Evolutionary conservation across 2,888 invertebrate genomes (phyloP), one percentile per base, ranked within the genome.

Genomic region (Lordiphosa andalusiaca): DNA sequence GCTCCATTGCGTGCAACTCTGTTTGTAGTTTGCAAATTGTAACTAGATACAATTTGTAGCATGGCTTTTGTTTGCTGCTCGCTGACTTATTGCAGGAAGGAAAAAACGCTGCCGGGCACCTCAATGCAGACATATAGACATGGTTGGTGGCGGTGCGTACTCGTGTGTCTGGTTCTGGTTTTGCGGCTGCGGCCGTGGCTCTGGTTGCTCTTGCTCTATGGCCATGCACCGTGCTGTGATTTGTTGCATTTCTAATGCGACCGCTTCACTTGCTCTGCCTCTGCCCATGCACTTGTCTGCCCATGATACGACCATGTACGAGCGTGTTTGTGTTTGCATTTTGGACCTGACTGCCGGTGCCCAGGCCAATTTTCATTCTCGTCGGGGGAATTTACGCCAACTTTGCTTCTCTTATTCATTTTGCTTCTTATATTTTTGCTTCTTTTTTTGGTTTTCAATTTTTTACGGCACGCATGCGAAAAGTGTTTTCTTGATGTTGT

Each of bases 1-100:
- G 7, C 40, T 21, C 49, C 37, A 39, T 48, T 40, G 38, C 55
- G 37, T 58, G 50, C 38, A 57, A 58, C 42, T 51, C 67, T 71
- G 84, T 83, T 84, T 84, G 84, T 82, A 80, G 84, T 81, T 81
- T 81, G 80, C 84, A 81, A 81, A 81, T 81, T 81, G 80, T 81
- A 81, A 81, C 80, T 84, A 81, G 80, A 81, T 81, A 81, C 80
- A 81, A 81, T 81, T 81, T 81, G 80, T 81, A 84, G 73, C 84
- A 71, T 84, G 64, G 84, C 73, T 84, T 30, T 83, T 78, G 81
- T 83, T 80, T 63, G 73, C 59, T 67, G 60, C 52, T 56, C 73
- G 69, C 73, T 80, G 84, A 84, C 82, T 80, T 80, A 80, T 80
- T 84, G 84, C 84, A 80, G 78, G 82, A 83, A 84, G 82, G 72